Evolutionary conservation across 2,888 invertebrate genomes (phyloP).

Genomic region (Deilephila porcellus): DNA sequence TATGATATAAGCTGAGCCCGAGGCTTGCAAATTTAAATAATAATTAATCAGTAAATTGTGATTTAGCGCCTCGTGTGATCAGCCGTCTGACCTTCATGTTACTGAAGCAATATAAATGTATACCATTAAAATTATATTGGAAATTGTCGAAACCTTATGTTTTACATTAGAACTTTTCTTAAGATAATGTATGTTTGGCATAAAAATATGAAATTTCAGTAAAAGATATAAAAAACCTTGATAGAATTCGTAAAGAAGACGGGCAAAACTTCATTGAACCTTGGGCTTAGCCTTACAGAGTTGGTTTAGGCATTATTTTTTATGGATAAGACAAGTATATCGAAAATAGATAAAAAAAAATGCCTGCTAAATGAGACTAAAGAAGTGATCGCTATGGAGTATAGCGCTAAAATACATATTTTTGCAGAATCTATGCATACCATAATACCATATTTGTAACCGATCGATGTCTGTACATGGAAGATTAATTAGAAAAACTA

Average conservation of each 20-base stretch:
- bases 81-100: conserved; percentile 39
- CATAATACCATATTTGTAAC: too few relatives aligned
- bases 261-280: too few relatives aligned
- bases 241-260: neutral
- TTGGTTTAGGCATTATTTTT: too few relatives aligned
- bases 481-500: too few relatives aligned
- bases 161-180: neutral
- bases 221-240: neutral
- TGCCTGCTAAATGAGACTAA: too few relatives aligned
- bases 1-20: conserved; percentile 6
- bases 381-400: too few relatives aligned
- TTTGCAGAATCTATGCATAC: too few relatives aligned
- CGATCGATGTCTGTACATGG: too few relatives aligned
- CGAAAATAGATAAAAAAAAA: too few relatives aligned
- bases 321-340: too few relatives aligned
- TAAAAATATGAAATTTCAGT: neutral
- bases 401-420: too few relatives aligned
- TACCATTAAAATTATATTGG: neutral
- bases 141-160: neutral
- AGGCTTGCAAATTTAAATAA: conserved; percentile 25
- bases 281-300: too few relatives aligned
- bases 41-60: conserved; percentile 36
- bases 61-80: conserved; percentile 38
- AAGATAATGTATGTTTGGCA: neutral
- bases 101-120: conserved; percentile 34